phyloP scores from a whole-genome alignment of 2,113 vertebrate genomes.

The Astur gentilis region DNA sequence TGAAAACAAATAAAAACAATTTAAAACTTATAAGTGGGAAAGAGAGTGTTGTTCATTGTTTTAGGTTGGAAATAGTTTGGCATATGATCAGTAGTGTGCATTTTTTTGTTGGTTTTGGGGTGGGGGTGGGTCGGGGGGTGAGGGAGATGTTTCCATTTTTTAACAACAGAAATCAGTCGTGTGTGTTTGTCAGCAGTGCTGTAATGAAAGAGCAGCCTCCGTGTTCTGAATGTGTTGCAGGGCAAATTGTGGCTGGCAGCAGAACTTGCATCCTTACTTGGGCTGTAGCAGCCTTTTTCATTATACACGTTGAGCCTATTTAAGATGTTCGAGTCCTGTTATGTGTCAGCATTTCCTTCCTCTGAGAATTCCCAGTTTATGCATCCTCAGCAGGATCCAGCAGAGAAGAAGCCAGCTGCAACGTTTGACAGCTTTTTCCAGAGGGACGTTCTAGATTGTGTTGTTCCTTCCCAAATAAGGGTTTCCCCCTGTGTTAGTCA shows the following conservation, averaged over 20 bases:
- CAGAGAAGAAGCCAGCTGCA: neutral
- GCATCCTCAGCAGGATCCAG: neutral
- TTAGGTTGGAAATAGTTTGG: neutral
- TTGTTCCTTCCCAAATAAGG: neutral
- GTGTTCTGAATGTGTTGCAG: neutral
- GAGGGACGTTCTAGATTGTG: neutral
- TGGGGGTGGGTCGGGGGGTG: rapidly evolving
- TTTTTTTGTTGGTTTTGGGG: neutral
- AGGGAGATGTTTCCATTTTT: neutral
- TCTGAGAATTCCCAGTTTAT: neutral
- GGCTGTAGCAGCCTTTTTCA: neutral
- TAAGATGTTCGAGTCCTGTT: neutral
- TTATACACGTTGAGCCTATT: rapidly evolving
- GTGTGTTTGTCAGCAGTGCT: neutral
- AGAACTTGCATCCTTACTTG: neutral
- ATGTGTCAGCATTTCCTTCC: neutral
- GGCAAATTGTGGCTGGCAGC: neutral
- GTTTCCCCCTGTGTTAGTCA: neutral
- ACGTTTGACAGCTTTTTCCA: neutral
- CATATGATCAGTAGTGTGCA: neutral
- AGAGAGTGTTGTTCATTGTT: neutral
- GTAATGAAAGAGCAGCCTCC: neutral
- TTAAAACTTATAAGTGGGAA: neutral
- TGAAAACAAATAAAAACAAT: neutral
- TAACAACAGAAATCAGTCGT: rapidly evolving